Percentiles rank a stretch among this genome's conserved stretches.
These are phyloP conservation scores for Halocynthia aurantium DNA, from an alignment of 23 tunicate genomes.

Conservation along the genomic window DNA sequence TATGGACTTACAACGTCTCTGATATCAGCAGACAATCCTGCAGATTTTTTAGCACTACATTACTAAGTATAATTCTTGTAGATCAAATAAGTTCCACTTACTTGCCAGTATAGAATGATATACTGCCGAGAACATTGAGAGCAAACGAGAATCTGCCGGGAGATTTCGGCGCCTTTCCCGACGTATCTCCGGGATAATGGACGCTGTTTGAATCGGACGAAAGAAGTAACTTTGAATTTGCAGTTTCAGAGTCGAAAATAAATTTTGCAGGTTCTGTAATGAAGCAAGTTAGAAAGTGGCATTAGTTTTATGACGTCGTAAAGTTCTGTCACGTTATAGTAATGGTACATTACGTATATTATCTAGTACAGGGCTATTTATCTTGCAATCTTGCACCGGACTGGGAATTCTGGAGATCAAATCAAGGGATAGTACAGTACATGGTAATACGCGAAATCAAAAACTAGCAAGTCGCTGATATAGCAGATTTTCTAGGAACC, in stretches of 20 bases:
- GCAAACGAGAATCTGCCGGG: constrained; percentile 90
- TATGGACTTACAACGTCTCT: no score
- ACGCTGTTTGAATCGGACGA: constrained; percentile 56
- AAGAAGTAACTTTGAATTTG: constrained; percentile 59
- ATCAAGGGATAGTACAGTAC: no score
- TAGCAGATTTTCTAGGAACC: no score
- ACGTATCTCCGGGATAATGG: constrained; percentile 57
- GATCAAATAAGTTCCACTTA: constrained; percentile 2
- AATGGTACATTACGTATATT: no score
- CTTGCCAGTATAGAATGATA: constrained; percentile 78
- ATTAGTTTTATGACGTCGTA: no score
- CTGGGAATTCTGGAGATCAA: no score
- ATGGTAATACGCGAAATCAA: no score
- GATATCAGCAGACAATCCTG: no score
- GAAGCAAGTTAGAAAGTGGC: neutral
- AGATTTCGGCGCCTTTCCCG: constrained; percentile 52
- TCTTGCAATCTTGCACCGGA: neutral
- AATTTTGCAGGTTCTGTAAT: constrained; percentile 66
- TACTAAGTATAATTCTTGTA: neutral
- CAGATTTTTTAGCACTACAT: no score
- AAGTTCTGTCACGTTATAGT: no score
- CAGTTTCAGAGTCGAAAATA: constrained; percentile 58
- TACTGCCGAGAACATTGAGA: constrained; percentile 73
- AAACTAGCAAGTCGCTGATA: no score
- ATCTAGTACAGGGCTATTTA: neutral